Base-by-base conservation (phyloP, 2,113 vertebrate species). In the Bufo bufo region DNA sequence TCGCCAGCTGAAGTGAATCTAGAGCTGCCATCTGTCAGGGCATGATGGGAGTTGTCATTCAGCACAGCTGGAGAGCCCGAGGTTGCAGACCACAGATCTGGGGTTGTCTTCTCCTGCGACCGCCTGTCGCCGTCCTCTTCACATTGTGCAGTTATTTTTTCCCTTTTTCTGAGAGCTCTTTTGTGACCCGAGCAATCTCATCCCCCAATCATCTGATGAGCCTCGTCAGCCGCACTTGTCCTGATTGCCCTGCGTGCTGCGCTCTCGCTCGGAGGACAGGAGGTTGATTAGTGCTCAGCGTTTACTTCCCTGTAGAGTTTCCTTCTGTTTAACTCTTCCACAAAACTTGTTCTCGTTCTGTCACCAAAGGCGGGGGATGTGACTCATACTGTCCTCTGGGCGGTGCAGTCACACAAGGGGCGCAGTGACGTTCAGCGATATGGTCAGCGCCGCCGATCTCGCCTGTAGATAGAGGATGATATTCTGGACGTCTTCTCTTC, bases 131-230 rank as follows among this genome's bases (percentile, higher is more conserved):
- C 43, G 8, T 4, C 19, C 12, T 17, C 4, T 12, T 9, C 47
- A 33, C 33, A 33, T 33, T 33, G 33, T 69, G 63, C n/a, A 84
- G 82, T 58, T n/a, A 11, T 17, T 77, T 77, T 45, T 13, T 33
- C 61, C 13, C 4, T 54, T 78, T 59, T 33, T 14, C 77, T 59
- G 54, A 80, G 77, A 58, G 58, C 50, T 58, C 50, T 58, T 85
- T 19, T 75, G 43, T 59, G 84, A 75, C 84, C 56, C 7, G 17
- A 74, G 14, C 83, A 33, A 20, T 54, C 50, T 72, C 33, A 65
- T n/a, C 78, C 65, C 78, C 74, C 52, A 56, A 59, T 80, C 85
- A 69, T 77, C 63, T 88, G 86, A 88, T 82, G 86, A 88, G 86
- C 79, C 43, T 72, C 45, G 69, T 61, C 56, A 77, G 66, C 4